Evolutionary conservation across 2,888 invertebrate genomes (phyloP), one percentile per base, ranked within the genome.

Genomic region (Nomada ferruginata): DNA sequence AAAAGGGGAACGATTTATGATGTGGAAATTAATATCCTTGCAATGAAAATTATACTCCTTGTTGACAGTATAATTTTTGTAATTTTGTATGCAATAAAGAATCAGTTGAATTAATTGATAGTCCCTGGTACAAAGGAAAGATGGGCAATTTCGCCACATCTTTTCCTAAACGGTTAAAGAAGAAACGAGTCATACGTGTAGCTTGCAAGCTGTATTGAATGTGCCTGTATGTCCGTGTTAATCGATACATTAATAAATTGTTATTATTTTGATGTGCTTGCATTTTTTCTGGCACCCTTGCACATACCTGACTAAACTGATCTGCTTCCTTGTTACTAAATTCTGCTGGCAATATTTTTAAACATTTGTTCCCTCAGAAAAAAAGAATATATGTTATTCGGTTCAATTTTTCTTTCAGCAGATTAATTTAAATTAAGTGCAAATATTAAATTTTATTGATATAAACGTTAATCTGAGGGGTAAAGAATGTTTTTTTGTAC

Each of bases 231-330:
- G 85, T 91, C 84, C 90, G 88, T 92, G 91, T 92, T 92, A 90
- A 87, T 90, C 84, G 79, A 90, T 89, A 87, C 87, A 89, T 92
- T 90, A 92, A 92, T 92, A 92, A 92, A 92, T 87, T 90, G 89
- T 92, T 92, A 91, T 92, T 91, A 92, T 92, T 92, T 92, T 91
- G 88, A 92, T 84, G 83, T 79, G 91, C 90, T 92, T 90, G 90
- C 83, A 90, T 91, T 92, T 89, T 91, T 87, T 87, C 83, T 90
- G 82, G 89, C 88, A 89, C 85, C 84, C 87, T 78, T 36, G 80
- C 84, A 84, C 75, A 77, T 47, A 83, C 76, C 80, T 86, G 76
- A 82, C 77, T 70, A 63, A 72, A 76, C 69, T 59, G 74, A 76
- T 36, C 52, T 15, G 52, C 52, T 53, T 53, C 18, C 18, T 53